Base-by-base conservation (phyloP, 2,888 invertebrate genomes). In the Drosophila lacicola region DNA sequence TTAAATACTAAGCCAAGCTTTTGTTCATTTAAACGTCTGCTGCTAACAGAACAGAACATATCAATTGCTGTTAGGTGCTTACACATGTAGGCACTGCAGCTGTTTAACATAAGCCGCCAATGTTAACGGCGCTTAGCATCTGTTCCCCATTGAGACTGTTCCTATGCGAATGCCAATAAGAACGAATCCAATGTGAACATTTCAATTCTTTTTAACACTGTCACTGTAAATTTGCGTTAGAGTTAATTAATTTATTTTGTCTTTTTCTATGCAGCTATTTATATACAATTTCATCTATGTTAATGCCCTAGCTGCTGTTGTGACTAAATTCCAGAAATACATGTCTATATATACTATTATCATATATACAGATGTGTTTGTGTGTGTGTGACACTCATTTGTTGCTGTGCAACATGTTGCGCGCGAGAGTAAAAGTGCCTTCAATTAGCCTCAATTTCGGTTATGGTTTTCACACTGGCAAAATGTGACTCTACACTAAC, bases 401-500 rank as follows among this genome's bases (percentile, higher is more conserved):
- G 34, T 36, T 42, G n/a, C 42, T 14, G 41, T 33, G 71, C 39
- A 54, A 55, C 50, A 66, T 60, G 58, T 47, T 62, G 61, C 46
- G 42, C 39, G 45, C 62, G 71, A 82, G 72, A 79, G 79, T 82
- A 79, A 79, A 80, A 82, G 79, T 79, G 72, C 47, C 72, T 66
- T 72, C 83, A 82, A 80, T 80, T 80, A 80, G 69, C 83, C 77
- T 67, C 50, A 55, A 76, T 80, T 82, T 75, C 47, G 61, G 44
- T 53, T 57, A 62, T 57, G 65, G 39, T 74, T 74, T 74, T 70
- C 74, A 74, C 58, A 70, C 66, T 56, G 46, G 17, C 78, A 33
- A 74, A 70, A 58, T 58, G 51, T 49, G 44, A 65, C 70, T 63
- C 47, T 39, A 17, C 76, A 60, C 66, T 76, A 76, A 76, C 57